Evolutionary conservation across 2,113 vertebrate species (phyloP).

Genomic region (Hiodon tergisus): DNA sequence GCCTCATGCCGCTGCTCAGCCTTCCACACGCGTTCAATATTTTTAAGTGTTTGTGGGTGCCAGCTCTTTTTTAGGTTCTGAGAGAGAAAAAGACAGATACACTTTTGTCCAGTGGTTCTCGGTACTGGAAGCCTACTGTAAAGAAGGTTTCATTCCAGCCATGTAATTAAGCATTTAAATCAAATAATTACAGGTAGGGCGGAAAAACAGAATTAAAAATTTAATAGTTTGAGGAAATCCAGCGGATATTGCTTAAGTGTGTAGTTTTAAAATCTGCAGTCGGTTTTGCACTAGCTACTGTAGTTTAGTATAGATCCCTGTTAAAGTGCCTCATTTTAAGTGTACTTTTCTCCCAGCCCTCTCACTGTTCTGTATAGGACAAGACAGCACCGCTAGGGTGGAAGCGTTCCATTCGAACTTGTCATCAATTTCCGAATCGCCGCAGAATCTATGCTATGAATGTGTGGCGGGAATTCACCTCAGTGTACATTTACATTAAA

Average conservation of each 20-base stretch:
- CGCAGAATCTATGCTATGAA: too few relatives aligned
- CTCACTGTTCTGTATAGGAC: too few relatives aligned
- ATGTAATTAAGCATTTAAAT: background rate
- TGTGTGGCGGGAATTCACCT: too few relatives aligned
- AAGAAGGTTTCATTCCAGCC: background rate
- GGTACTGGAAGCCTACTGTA: background rate
- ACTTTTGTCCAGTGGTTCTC: too few relatives aligned
- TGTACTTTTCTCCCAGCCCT: background rate
- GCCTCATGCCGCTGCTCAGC: constrained; percentile 93
- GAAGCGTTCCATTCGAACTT: too few relatives aligned
- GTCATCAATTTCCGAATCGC: too few relatives aligned
- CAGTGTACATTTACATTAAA: too few relatives aligned
- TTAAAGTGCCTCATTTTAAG: background rate
- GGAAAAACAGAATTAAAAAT: background rate
- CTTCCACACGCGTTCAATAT: constrained; percentile 97
- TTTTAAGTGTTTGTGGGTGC: constrained; percentile 96
- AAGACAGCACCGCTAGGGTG: too few relatives aligned
- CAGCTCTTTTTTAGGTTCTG: constrained; percentile 98
- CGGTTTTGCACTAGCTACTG: too few relatives aligned
- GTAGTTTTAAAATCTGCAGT: too few relatives aligned
- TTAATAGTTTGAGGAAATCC: background rate
- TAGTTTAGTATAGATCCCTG: too few relatives aligned
- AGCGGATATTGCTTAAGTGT: too few relatives aligned
- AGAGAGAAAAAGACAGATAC: background rate
- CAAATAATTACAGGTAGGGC: background rate